phyloP scores from a whole-genome alignment of 2,797 vertebrate species.

The Tauraco hartlaubi region DNA sequence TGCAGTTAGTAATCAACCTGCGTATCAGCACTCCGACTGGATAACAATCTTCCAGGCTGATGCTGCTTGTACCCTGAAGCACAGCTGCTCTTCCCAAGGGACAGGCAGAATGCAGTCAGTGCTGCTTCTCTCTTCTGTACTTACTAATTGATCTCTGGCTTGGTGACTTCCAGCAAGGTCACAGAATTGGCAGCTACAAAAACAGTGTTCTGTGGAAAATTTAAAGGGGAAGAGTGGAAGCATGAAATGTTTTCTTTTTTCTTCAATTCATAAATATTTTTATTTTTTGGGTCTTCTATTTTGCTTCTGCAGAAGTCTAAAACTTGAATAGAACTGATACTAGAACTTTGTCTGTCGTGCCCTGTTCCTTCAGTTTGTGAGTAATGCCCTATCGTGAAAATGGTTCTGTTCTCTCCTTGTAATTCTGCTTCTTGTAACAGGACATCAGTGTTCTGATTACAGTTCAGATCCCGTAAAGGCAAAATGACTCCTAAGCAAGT shows the following conservation, averaged over 20 bases:
- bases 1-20: conserved; percentile 9
- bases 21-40: background rate
- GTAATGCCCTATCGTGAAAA: background rate
- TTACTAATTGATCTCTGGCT: conserved; percentile 75
- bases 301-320: conserved; percentile 24
- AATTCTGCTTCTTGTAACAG: background rate
- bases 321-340: background rate
- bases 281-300: background rate
- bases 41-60: conserved; percentile 24
- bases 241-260: background rate
- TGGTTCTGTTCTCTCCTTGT: background rate
- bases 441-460: background rate
- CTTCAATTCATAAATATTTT: background rate
- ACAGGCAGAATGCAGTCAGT: background rate
- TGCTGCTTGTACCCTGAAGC: conserved; percentile 34
- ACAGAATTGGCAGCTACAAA: conserved; percentile 20
- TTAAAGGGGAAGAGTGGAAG: conserved; percentile 45
- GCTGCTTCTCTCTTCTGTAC: conserved; percentile 33
- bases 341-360: background rate
- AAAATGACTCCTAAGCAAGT: background rate
- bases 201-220: conserved; percentile 6
- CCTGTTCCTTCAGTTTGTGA: background rate
- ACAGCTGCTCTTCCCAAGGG: conserved; percentile 18
- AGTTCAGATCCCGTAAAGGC: background rate
- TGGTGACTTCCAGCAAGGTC: conserved; percentile 75